phyloP scores from a whole-genome alignment of 2,888 invertebrate species.

The Empis livida region DNA sequence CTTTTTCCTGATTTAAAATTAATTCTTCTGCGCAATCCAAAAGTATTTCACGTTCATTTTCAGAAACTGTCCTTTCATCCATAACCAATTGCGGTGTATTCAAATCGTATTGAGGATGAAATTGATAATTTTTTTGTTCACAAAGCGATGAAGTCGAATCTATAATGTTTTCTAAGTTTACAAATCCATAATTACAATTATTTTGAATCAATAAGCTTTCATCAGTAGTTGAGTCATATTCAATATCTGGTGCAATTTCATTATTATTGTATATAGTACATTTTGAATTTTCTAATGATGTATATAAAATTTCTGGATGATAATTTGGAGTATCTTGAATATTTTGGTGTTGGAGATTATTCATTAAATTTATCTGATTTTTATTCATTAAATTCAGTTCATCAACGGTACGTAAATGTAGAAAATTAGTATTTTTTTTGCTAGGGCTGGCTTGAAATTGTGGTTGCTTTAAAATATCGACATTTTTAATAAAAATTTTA shows the following conservation, averaged over 20 bases:
- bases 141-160: conserved; percentile 8
- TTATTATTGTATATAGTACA: conserved; percentile 11
- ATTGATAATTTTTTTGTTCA: conserved; percentile 9
- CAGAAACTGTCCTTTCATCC: conserved; percentile 14
- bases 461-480: conserved; percentile 27
- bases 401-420: conserved; percentile 34
- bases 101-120: conserved; percentile 16
- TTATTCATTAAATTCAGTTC: conserved; percentile 34
- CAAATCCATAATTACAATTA: conserved; percentile 8
- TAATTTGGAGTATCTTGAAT: conserved; percentile 3
- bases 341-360: conserved; percentile 21
- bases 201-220: background rate
- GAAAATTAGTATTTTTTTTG: conserved; percentile 21
- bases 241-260: conserved; percentile 10
- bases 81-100: conserved; percentile 22
- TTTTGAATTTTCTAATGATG: conserved; percentile 16
- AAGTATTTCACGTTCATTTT: conserved; percentile 15
- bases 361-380: conserved; percentile 31
- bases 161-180: conserved; percentile 12
- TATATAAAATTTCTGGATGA: conserved; percentile 6
- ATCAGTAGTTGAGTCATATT: conserved; percentile 2
- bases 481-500: conserved; percentile 30
- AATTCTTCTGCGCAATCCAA: conserved; percentile 18
- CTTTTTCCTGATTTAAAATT: conserved; percentile 11
- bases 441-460: conserved; percentile 17